phyloP scores from a whole-genome alignment of 2,113 vertebrate species.

The Struthidea cinerea region DNA sequence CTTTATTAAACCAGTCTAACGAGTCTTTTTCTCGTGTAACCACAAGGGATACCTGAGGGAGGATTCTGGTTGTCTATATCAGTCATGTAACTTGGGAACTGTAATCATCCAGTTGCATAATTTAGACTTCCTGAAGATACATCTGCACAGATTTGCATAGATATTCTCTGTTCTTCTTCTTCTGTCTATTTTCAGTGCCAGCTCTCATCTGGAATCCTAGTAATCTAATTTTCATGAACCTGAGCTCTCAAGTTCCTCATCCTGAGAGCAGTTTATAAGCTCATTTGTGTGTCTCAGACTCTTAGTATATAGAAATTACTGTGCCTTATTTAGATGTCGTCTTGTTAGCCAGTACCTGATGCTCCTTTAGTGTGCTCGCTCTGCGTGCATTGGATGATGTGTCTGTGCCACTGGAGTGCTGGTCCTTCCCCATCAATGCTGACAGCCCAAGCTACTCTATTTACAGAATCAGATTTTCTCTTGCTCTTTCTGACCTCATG shows the following conservation, averaged over 20 bases:
- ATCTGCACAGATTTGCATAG: slow-evolving; percentile 48
- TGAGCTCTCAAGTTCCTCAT: slow-evolving; percentile 2
- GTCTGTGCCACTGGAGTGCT: background rate
- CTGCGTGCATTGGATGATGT: background rate
- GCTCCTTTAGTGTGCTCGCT: background rate
- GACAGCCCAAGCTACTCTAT: background rate
- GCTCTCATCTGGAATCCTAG: slow-evolving; percentile 29
- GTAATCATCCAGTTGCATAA: slow-evolving; percentile 30
- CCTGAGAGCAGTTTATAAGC: background rate
- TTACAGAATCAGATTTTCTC: background rate
- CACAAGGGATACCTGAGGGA: background rate
- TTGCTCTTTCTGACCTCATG: background rate
- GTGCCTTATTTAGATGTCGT: slow-evolving; percentile 7
- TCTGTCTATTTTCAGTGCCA: background rate
- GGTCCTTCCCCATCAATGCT: background rate
- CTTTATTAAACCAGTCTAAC: background rate
- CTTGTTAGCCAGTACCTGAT: background rate
- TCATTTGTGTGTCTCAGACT: background rate
- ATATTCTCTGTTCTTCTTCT: background rate
- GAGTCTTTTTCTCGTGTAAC: background rate
- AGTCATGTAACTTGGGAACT: slow-evolving; percentile 1
- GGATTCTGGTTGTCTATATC: slow-evolving; percentile 20
- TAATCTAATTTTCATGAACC: slow-evolving; percentile 59
- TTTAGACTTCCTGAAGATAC: slow-evolving; percentile 42
- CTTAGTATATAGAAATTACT: background rate